A percentile compares a stretch with the other conserved stretches of the same genome.
phyloP scores from a whole-genome alignment of 2,797 vertebrate genomes.

The Hypotaenidia philippensis region DNA sequence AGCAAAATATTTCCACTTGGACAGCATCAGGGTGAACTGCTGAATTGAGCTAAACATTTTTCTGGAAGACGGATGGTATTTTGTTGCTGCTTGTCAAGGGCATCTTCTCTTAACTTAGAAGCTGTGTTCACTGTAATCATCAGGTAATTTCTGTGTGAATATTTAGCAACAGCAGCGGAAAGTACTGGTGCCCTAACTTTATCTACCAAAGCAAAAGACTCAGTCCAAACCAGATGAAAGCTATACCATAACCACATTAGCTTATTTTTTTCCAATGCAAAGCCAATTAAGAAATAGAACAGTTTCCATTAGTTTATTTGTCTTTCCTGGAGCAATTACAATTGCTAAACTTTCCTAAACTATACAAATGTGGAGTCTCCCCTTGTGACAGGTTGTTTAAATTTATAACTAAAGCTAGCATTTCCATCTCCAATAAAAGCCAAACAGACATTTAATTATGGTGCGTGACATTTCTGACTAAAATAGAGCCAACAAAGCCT shows the following conservation, averaged over 20 bases:
- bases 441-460: conserved; percentile 80
- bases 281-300: conserved; percentile 70
- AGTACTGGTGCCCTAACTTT: background rate
- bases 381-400: conserved; percentile 80
- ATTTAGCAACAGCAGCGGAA: background rate
- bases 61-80: conserved; percentile 10
- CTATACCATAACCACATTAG: conserved; percentile 51
- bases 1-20: conserved; percentile 80
- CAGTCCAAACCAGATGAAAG: conserved; percentile 45
- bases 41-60: conserved; percentile 45
- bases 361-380: conserved; percentile 69
- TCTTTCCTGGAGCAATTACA: conserved; percentile 77
- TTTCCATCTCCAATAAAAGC: conserved; percentile 78
- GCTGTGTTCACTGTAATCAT: background rate
- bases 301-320: conserved; percentile 80
- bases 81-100: conserved; percentile 21
- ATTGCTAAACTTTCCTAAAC: conserved; percentile 73
- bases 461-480: conserved; percentile 79
- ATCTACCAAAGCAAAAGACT: conserved; percentile 42
- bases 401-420: conserved; percentile 75
- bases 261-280: conserved; percentile 38
- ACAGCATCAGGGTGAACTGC: conserved; percentile 24
- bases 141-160: conserved; percentile 26
- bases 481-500: conserved; percentile 88
- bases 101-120: background rate